phyloP scores from a whole-genome alignment of 2,888 invertebrate genomes.

The Eilema griseolum region DNA sequence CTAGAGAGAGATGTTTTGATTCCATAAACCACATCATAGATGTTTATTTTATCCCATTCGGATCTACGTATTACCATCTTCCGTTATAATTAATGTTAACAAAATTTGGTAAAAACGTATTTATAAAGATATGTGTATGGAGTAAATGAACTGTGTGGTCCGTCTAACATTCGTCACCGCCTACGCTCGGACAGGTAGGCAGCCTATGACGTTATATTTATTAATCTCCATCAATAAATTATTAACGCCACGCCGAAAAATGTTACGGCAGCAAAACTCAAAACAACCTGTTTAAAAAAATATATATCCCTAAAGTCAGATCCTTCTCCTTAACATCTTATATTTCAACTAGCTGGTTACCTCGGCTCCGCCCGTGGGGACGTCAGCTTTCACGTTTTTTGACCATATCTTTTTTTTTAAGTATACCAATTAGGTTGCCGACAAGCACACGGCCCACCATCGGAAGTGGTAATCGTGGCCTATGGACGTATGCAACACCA shows the following conservation, averaged over 20 bases:
- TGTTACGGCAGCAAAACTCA: neutral
- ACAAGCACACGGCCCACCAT: no score
- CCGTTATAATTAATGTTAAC: conserved; percentile 6
- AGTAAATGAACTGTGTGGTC: conserved; percentile 10
- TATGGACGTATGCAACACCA: no score
- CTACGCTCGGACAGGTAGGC: conserved; percentile 14
- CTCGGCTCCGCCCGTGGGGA: no score
- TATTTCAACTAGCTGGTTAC: neutral
- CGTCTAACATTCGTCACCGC: conserved; percentile 17
- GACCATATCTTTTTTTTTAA: no score
- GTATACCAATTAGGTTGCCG: no score
- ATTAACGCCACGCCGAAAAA: neutral
- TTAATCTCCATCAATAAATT: conserved; percentile 10
- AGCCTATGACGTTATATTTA: conserved; percentile 15
- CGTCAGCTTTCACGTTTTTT: no score
- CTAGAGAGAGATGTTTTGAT: neutral
- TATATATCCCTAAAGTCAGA: neutral
- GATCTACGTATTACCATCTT: neutral
- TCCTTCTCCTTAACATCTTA: neutral
- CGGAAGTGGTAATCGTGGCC: no score
- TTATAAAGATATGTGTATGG: neutral
- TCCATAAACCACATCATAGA: neutral
- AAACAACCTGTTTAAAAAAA: neutral
- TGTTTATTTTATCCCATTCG: neutral
- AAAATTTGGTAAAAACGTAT: neutral